phyloP scores from a whole-genome alignment of 2,797 vertebrate species.

The Squalus acanthias region DNA sequence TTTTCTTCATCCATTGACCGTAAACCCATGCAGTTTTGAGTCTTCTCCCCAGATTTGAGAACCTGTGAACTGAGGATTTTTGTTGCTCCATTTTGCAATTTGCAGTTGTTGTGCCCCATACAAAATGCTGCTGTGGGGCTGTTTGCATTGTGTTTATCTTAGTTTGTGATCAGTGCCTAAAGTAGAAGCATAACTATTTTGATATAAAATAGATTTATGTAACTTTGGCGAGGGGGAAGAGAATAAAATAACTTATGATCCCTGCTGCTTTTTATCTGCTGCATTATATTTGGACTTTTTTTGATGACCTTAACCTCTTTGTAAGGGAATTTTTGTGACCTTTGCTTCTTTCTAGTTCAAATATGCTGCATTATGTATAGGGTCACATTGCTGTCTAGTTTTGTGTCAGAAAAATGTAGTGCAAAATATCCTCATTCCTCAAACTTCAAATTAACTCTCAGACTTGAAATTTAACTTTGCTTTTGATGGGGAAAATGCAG shows the following conservation, averaged over 20 bases:
- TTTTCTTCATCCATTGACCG: neutral
- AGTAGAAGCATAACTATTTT: neutral
- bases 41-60: neutral
- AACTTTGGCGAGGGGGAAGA: neutral
- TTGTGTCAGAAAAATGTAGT: neutral
- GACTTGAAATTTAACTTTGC: neutral
- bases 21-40: no score
- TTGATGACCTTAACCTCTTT: neutral
- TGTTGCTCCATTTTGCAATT: neutral
- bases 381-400: neutral
- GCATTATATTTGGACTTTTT: neutral
- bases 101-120: neutral
- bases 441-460: neutral
- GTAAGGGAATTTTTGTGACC: neutral
- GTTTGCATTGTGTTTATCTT: neutral
- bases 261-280: neutral
- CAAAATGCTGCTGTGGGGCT: neutral
- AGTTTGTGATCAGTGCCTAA: neutral
- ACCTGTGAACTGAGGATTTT: neutral
- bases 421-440: neutral
- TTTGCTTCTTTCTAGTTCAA: neutral
- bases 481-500: neutral
- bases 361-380: neutral
- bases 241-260: neutral
- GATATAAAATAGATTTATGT: neutral